Evolutionary conservation across 2,113 vertebrate genomes (phyloP).

Genomic region (Edolisoma coerulescens): DNA sequence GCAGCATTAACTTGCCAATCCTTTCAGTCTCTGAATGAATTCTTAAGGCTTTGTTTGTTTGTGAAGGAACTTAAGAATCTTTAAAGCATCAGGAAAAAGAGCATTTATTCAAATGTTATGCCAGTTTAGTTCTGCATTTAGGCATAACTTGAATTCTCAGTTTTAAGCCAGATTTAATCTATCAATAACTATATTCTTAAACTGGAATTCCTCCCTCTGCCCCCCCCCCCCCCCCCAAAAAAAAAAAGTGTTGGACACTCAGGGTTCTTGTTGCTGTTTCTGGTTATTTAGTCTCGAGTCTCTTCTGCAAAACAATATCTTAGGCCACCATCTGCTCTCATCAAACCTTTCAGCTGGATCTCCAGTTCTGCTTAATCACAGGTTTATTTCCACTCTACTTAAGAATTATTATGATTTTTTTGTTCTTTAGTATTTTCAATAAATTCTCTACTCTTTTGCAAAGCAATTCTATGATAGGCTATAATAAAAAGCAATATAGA

Average conservation of each 20-base stretch:
- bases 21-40: not conserved
- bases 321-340: not conserved
- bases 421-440: not conserved
- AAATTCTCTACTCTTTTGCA: not conserved
- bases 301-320: not conserved
- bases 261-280: not conserved
- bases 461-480: not conserved
- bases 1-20: not conserved
- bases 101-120: not conserved
- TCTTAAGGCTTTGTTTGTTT: not conserved
- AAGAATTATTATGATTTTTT: not conserved
- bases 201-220: not conserved
- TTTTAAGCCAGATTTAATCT: not conserved
- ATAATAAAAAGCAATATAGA: not conserved
- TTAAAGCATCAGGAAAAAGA: not conserved
- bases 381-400: not conserved
- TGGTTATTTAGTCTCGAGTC: not conserved
- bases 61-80: not conserved
- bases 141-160: not conserved
- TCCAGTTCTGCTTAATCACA: not conserved
- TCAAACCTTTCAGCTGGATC: not conserved
- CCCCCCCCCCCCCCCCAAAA: rapidly evolving
- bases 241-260: too few species aligned
- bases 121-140: not conserved
- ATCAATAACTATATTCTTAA: not conserved